Evolutionary conservation across 2,113 vertebrate species (phyloP).

Genomic region (Notothenia coriiceps): DNA sequence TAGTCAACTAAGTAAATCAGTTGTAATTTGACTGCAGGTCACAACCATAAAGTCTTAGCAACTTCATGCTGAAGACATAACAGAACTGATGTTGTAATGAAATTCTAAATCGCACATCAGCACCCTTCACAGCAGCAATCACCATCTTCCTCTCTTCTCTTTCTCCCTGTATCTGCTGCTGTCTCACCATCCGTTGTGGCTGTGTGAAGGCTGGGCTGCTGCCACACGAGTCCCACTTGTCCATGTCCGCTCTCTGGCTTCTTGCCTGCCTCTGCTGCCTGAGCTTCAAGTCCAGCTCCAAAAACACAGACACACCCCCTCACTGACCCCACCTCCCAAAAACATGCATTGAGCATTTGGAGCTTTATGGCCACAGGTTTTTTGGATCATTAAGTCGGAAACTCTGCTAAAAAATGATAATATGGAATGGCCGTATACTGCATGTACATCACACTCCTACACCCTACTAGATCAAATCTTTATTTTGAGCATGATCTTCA

Average conservation of each 20-base stretch:
- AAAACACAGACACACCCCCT: conserved; percentile 35
- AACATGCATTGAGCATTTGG: neutral
- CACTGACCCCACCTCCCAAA: conserved; percentile 10
- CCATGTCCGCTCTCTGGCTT: conserved; percentile 47
- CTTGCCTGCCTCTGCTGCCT: conserved; percentile 18
- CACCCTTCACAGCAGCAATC: neutral
- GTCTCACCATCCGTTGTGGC: conserved; percentile 64
- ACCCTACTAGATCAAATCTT: neutral
- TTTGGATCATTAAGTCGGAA: neutral
- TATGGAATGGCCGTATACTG: neutral
- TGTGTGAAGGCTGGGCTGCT: conserved; percentile 47
- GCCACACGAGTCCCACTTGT: conserved; percentile 51
- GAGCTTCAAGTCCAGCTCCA: conserved; percentile 16
- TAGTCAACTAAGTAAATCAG: neutral
- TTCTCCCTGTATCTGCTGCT: conserved; percentile 9
- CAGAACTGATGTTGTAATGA: neutral
- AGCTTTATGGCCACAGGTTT: neutral
- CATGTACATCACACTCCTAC: neutral
- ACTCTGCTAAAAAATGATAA: neutral
- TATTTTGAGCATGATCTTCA: neutral
- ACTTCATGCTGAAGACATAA: neutral
- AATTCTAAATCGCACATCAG: neutral
- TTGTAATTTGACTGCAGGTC: neutral
- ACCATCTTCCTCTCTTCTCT: neutral
- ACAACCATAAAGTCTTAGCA: neutral